Evolutionary conservation across 2,888 invertebrate genomes (phyloP), one percentile per base, ranked within the genome.

Genomic region (Dolomedes plantarius): DNA sequence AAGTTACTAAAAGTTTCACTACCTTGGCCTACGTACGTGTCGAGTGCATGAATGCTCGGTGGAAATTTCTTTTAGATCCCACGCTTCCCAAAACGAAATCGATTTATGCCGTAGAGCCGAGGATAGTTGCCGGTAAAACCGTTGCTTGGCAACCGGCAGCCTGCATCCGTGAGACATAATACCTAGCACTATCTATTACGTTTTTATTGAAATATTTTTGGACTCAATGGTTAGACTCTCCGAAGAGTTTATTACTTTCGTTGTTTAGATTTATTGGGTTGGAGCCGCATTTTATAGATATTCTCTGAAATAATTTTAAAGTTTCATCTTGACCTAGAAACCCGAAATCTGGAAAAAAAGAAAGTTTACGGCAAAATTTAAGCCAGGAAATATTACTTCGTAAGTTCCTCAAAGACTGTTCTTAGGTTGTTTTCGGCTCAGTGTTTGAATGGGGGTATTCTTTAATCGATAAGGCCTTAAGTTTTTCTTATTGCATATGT

Each of bases 171-270:
- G 5, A 36, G 23, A 56, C 13, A 23, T 23, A 6, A 56, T 3
- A 3, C 23, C 56, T 3, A 56, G 56, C 23, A 6, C 46, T 23
- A 56, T 56, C 56, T 56, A 56, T 56, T 56, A 56, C 19, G 3
- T 56, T 56, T 56, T 56, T 56, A 56, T n/a, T 23, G 56, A 56
- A 56, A 56, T 56, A 56, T 56, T 23, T 56, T 56, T 7, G 13
- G 3, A 5, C 23, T 56, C 23, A 23, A 56, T 56, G 56, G 56
- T 2, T 11, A 19, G 56, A 56, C 56, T 23, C 11, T 56, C 56
- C 1, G 56, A 23, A 16, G 23, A 16, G 56, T 56, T 56, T 56
- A 56, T 56, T 56, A 56, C 23, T 56, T 23, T 56, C 19, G 7
- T 56, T 23, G 23, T 56, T 56, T 16, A 5, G 23, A 56, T 3